Percentiles rank a stretch among this genome's conserved stretches.
Conservation (phyloP, 2,797 vertebrate genomes). For the Sandelia bainsii region DNA sequence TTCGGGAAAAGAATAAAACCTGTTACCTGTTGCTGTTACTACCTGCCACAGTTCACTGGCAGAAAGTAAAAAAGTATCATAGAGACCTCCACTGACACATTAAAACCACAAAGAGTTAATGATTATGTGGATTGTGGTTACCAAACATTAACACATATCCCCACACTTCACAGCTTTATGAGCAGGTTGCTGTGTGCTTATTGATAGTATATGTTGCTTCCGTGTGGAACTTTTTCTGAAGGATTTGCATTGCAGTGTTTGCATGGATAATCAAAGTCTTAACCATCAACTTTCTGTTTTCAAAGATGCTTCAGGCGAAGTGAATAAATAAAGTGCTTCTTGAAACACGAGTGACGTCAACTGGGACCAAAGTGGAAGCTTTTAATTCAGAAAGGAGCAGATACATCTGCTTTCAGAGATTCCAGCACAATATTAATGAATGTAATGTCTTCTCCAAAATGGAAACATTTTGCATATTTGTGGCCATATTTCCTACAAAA, state of each 20-base stretch:
- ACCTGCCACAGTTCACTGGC: neutral
- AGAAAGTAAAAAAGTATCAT: neutral
- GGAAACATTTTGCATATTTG: neutral
- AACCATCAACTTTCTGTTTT: neutral
- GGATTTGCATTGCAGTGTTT: slow-evolving; percentile 67
- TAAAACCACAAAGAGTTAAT: slow-evolving; percentile 54
- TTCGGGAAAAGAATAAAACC: neutral
- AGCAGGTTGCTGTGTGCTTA: slow-evolving; percentile 11
- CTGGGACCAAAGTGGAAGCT: neutral
- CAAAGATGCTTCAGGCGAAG: neutral
- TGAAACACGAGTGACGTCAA: neutral
- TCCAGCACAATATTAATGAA: neutral
- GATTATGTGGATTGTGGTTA: slow-evolving; percentile 31
- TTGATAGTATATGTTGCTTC: slow-evolving; percentile 31
- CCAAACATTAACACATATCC: slow-evolving; percentile 37
- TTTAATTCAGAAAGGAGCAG: neutral
- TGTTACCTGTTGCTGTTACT: neutral
- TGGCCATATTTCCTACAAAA: neutral
- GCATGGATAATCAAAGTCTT: slow-evolving; percentile 32
- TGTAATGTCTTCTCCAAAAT: neutral
- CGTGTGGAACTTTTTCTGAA: neutral
- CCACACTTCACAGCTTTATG: neutral
- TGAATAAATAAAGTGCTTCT: slow-evolving; percentile 4
- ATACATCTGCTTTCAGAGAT: neutral
- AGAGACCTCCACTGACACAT: neutral